phyloP scores from a whole-genome alignment of 1,140 invertebrate genomes.

The Drosophila kurseongensis region DNA sequence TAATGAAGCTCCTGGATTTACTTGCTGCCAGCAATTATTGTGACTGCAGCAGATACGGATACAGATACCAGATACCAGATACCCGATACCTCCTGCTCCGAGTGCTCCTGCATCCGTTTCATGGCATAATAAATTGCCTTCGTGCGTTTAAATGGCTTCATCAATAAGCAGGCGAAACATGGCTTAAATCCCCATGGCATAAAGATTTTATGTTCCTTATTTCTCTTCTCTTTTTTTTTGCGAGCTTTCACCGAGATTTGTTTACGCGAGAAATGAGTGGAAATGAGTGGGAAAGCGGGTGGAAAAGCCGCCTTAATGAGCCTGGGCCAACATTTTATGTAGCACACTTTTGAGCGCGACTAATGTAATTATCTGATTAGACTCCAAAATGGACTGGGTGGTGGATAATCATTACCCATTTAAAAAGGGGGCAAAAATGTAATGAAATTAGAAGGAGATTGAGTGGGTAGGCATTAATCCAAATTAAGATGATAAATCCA shows the following conservation, averaged over 20 bases:
- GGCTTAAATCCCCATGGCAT: slow-evolving; percentile 53
- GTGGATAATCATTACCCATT: background rate
- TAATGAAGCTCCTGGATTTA: slow-evolving; percentile 76
- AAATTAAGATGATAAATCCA: too few relatives aligned
- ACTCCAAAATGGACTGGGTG: background rate
- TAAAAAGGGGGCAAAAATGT: background rate
- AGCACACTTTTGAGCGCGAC: slow-evolving; percentile 47
- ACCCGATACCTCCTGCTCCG: background rate
- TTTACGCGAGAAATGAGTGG: background rate
- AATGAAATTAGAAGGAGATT: background rate
- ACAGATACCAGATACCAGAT: background rate
- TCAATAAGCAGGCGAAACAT: slow-evolving; percentile 41
- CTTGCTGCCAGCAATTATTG: slow-evolving; percentile 75
- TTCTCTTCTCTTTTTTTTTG: slow-evolving; percentile 16
- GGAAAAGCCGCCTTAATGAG: slow-evolving; percentile 59
- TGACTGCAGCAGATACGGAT: slow-evolving; percentile 42
- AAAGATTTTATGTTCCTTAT: slow-evolving; percentile 64
- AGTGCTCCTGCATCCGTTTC: slow-evolving; percentile 61
- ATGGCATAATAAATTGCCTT: slow-evolving; percentile 71
- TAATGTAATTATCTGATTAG: slow-evolving; percentile 62
- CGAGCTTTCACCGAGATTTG: slow-evolving; percentile 36
- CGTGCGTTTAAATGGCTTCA: slow-evolving; percentile 67
- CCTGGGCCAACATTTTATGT: slow-evolving; percentile 37
- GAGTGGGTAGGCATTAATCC: background rate
- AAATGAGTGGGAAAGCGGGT: slow-evolving; percentile 15